Base-by-base conservation (phyloP, 2,888 invertebrate genomes). In the Lasius fuliginosus region DNA sequence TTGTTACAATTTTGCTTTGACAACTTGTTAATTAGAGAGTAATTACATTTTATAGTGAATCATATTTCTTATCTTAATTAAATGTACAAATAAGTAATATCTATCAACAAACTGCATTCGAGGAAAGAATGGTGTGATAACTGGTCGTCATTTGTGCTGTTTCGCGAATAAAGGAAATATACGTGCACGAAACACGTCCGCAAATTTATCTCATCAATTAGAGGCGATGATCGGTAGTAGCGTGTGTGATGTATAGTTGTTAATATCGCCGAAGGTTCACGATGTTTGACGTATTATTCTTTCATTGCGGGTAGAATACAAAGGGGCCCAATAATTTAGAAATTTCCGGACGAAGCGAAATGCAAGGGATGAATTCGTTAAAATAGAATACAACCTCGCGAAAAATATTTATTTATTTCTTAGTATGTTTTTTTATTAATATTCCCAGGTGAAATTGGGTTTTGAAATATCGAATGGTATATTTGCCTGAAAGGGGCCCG, bases 121-220 rank as follows among this genome's bases (percentile, higher is more conserved):
- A 49, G 9, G 6, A 79, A 33, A 79, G 46, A 62, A 71, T 58
- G 23, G 46, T 18, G 18, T 42, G 69, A 69, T 68, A 67, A 68
- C n/a, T 60, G 71, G 9, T 12, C 18, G 58, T 46, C 23, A 79
- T 58, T 71, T 58, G 30, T 69, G 58, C 12, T 23, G 3, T 79
- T 79, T 79, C 11, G 23, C 79, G 58, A 81, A 62, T 71, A 46
- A 49, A 73, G 69, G 36, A 81, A 79, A 81, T 46, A 11, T 67
- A 15, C 69, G 23, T 27, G 27, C 73, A 23, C 23, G 58, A 60
- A 79, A 68, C 27, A 46, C 60, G 27, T 27, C 23, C 60, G 60
- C 60, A 81, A 81, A 81, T 81, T 81, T 81, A 81, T 81, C 79
- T 81, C 79, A 3, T 36, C 79, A 71, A 81, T 81, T 81, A 81